Evolutionary conservation across 2,113 vertebrate species (phyloP), one percentile per base, ranked within the genome.

Genomic region (Enhydra lutris): DNA sequence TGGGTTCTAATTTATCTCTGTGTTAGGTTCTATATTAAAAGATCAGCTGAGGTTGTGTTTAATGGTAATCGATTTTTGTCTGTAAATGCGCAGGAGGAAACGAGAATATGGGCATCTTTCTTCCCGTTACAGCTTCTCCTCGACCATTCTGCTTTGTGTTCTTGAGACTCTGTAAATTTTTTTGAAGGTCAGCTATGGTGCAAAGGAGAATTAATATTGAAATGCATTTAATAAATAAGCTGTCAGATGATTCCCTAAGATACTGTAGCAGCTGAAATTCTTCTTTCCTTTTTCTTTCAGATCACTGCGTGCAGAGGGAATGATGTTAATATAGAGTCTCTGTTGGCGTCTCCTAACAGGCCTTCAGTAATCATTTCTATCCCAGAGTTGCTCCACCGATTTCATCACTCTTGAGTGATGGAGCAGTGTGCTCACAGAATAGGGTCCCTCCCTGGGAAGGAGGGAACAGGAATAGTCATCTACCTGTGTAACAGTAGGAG

Each of bases 171-270:
- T n/a, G 79, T 20, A 42, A 79, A 69, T 52, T 76, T 85, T 95
- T 97, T 17, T 97, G 97, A 97, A 98, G 97, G 97, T 97, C 96
- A 92, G 36, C 84, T 85, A 2, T 84, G 86, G 73, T 50, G 34
- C 82, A 89, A 93, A 91, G 92, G 80, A 95, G 97, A 97, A 96
- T 97, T 94, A 96, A 97, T 97, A 97, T 97, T 96, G 96, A 96
- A 98, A 97, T 97, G 63, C 87, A 90, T 79, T 95, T 96, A 97
- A 96, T 96, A 95, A 96, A 94, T 96, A 97, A 97, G 94, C 96
- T 97, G 94, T 98, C 97, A 97, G 95, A 91, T 96, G 61, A 92
- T 84, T 97, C 92, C 83, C 74, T 73, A 45, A 95, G 97, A 96
- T 94, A 92, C 69, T 0, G 0, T 12, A 24, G 89, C 79, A 21